A percentile compares a stretch with the other conserved stretches of the same genome.
phyloP scores from a whole-genome alignment of 2,888 invertebrate genomes.

The Philopedon plagiatum region DNA sequence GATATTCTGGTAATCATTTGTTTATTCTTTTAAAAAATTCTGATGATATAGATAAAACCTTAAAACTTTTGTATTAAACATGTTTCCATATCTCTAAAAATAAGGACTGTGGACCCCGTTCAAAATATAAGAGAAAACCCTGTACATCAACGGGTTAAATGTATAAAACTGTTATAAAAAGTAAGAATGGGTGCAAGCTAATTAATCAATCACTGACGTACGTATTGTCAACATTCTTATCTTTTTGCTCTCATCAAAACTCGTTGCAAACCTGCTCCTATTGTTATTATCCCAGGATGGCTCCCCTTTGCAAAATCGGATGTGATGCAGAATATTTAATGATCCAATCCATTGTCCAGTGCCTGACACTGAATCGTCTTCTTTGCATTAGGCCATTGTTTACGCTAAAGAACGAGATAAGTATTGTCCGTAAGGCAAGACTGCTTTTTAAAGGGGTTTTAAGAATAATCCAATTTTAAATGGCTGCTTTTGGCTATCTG shows the following conservation, averaged over 20 bases:
- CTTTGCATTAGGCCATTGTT: conserved; percentile 61
- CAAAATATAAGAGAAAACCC: too few species aligned
- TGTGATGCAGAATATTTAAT: conserved; percentile 64
- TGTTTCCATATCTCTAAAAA: too few species aligned
- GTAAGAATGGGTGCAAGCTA: conserved; percentile 58
- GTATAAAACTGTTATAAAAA: conserved; percentile 31
- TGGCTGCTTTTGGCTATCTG: conserved; percentile 48
- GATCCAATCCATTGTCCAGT: conserved; percentile 63
- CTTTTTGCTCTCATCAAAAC: conserved; percentile 62
- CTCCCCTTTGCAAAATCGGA: conserved; percentile 63
- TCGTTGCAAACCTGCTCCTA: conserved; percentile 62
- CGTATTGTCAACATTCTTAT: conserved; percentile 62
- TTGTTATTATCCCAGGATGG: conserved; percentile 62
- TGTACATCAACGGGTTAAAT: conserved; percentile 19
- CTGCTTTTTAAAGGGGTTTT: conserved; percentile 37
- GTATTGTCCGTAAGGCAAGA: conserved; percentile 55
- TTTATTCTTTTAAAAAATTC: too few species aligned
- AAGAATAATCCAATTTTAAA: conserved; percentile 48
- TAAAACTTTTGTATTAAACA: too few species aligned
- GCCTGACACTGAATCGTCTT: conserved; percentile 62
- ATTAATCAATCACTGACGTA: conserved; percentile 64
- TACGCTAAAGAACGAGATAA: conserved; percentile 55
- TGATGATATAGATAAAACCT: too few species aligned
- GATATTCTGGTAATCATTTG: too few species aligned
- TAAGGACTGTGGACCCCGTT: too few species aligned